phyloP scores from a whole-genome alignment of 2,888 invertebrate genomes.

The Linnaemya tessellans region DNA sequence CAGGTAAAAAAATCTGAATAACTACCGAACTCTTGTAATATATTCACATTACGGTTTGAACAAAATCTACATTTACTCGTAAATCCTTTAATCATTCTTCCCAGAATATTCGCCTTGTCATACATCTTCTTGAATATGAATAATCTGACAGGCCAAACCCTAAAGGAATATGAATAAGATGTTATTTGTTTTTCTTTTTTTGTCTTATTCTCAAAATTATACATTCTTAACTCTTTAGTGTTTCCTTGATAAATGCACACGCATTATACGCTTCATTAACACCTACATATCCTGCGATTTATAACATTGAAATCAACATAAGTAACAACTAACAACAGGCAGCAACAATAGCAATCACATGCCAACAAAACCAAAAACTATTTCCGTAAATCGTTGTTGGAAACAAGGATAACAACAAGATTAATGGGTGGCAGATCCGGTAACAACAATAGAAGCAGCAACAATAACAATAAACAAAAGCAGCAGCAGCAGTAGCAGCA shows the following conservation, averaged over 20 bases:
- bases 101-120: neutral
- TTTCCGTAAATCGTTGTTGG: constrained; percentile 61
- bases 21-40: too few relatives aligned
- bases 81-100: too few relatives aligned
- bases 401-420: constrained; percentile 69
- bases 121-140: constrained; percentile 15
- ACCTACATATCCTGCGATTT: constrained; percentile 64
- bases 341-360: constrained; percentile 54
- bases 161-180: constrained; percentile 61
- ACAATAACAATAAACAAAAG: constrained; percentile 47
- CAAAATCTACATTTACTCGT: too few relatives aligned
- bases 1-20: too few relatives aligned
- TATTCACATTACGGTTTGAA: too few relatives aligned
- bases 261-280: constrained; percentile 70
- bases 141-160: constrained; percentile 41
- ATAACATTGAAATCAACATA: constrained; percentile 46
- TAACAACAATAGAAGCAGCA: constrained; percentile 50
- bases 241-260: constrained; percentile 65
- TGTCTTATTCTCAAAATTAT: constrained; percentile 12
- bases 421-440: constrained; percentile 71
- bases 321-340: constrained; percentile 10
- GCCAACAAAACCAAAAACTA: constrained; percentile 67
- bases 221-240: constrained; percentile 57
- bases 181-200: neutral
- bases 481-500: constrained; percentile 50